A percentile compares a stretch with the other conserved stretches of the same genome.
Conservation (phyloP, 2,797 vertebrate species). For the Xenops minutus region DNA sequence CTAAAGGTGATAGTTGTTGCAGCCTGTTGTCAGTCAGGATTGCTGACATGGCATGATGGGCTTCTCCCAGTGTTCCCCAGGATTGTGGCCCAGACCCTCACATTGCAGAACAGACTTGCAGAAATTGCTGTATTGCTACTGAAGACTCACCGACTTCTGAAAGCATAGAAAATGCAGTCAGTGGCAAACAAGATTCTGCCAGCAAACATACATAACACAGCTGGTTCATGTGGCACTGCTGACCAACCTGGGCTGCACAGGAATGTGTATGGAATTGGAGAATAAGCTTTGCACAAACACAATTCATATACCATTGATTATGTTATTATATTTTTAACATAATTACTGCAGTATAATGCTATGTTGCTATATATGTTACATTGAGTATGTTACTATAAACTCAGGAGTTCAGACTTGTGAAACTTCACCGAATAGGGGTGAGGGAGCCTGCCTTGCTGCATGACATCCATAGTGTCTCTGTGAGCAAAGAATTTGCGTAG, state of each 20-base stretch:
- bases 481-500: background rate
- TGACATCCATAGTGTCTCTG: background rate
- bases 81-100: background rate
- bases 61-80: background rate
- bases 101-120: background rate
- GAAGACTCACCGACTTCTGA: background rate
- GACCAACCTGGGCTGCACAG: background rate
- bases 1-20: background rate
- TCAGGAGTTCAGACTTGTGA: background rate
- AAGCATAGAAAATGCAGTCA: rapidly evolving
- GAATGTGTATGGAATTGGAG: background rate
- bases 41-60: background rate
- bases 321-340: background rate
- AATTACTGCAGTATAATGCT: background rate
- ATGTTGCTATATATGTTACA: background rate
- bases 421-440: background rate
- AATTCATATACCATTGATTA: background rate
- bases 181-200: background rate
- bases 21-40: background rate
- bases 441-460: background rate
- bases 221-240: background rate
- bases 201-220: background rate
- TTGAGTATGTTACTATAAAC: background rate
- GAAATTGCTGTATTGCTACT: background rate
- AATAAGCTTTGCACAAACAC: background rate